These are phyloP conservation scores for Eulemur rubriventer DNA, from an alignment of 2,797 vertebrate genomes.

Conservation along the genomic window DNA sequence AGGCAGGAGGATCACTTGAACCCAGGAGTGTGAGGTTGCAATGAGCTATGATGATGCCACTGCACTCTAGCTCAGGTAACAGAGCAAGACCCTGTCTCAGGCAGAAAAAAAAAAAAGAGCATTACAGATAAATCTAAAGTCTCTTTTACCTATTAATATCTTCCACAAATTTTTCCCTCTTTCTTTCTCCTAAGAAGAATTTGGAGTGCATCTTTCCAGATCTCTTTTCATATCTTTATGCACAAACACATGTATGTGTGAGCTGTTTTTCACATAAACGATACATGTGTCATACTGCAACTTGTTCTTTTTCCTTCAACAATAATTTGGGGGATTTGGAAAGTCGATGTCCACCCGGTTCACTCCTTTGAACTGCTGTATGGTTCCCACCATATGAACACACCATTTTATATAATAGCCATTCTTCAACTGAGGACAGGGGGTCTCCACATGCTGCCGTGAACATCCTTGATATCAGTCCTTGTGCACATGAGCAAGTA, in stretches of 20 bases:
- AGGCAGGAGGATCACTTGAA: no score
- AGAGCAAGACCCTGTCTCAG: no score
- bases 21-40: no score
- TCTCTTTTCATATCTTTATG: neutral
- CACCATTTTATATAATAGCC: neutral
- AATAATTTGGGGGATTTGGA: neutral
- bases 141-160: neutral
- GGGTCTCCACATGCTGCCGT: accelerated
- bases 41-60: no score
- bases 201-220: neutral
- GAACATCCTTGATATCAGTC: neutral
- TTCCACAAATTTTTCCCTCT: neutral
- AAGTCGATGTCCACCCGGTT: neutral
- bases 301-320: neutral
- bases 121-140: neutral
- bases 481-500: neutral
- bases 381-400: accelerated
- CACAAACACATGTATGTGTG: neutral
- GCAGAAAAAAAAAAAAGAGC: no score
- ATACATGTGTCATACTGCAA: neutral
- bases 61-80: no score
- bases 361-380: neutral
- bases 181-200: neutral
- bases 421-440: neutral
- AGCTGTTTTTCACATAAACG: neutral